Base-by-base conservation (phyloP, 2,888 invertebrate species). In the Tachina fera region DNA sequence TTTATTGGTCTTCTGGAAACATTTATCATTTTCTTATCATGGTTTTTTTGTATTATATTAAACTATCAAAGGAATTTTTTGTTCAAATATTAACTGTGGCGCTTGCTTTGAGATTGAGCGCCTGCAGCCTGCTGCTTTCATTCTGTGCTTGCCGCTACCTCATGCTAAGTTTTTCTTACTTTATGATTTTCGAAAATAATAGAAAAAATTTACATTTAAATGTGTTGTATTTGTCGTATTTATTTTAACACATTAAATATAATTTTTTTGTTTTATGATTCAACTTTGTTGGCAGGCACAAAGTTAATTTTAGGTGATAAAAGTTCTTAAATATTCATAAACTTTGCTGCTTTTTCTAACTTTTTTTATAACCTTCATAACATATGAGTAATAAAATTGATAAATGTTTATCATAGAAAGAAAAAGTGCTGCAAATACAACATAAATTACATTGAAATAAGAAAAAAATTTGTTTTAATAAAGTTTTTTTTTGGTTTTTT, bases 1-100 rank as follows among this genome's bases (percentile, higher is more conserved):
- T 71, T 76, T 71, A 60, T 31, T 41, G 31, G 43, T 51, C 67
- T 43, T 61, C 47, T 81, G 39, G 13, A 70, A 85, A 83, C 82
- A 86, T 86, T 83, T 75, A 83, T 86, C 78, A 86, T 83, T 83
- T 79, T 43, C 60, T 83, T 86, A 83, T 86, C 86, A 79, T 53
- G 1, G 22, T 53, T 83, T 82, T 68, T 56, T 70, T 68, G 70
- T 51, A 63, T 16, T 43, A 41, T 13, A 43, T 39, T 51, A 43
- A 78, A 68, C 41, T 41, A 47, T 19, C n/a, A 13, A 22, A 49
- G 9, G 16, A 13, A 39, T 11, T 47, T 31, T 61, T 70, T 19
- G 53, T 81, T 47, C 19, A n/a, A 72, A 49, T 43, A 72, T 76
- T 22, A 61, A 71, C 76, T 77, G 71, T 77, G 82, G 71, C 71